phyloP scores from a whole-genome alignment of 2,113 vertebrate species.

The Rafetus swinhoei region DNA sequence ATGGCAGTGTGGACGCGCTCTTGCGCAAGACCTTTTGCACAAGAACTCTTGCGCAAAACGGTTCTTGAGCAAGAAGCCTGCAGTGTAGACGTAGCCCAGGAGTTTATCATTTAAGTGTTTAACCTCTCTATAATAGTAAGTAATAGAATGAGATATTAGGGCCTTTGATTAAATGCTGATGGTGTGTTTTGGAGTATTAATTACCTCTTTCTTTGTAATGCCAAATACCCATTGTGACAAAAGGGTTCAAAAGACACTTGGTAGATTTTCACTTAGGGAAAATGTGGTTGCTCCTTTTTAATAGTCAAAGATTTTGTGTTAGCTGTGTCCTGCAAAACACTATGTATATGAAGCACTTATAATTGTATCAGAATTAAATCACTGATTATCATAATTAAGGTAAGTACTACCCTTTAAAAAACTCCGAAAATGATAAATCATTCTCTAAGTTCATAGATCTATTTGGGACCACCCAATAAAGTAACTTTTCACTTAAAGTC shows the following conservation, averaged over 20 bases:
- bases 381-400: background rate
- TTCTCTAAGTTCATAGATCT: background rate
- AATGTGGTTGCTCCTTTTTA: background rate
- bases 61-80: too few species aligned
- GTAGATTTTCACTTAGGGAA: background rate
- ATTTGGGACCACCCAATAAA: background rate
- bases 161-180: background rate
- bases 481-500: too few species aligned
- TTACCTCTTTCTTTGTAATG: background rate
- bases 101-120: background rate
- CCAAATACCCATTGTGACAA: background rate
- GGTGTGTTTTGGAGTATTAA: background rate
- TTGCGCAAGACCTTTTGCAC: too few species aligned
- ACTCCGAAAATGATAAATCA: background rate
- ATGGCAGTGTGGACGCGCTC: too few species aligned
- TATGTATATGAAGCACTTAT: background rate
- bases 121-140: background rate
- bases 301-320: background rate
- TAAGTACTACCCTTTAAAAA: background rate
- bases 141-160: background rate
- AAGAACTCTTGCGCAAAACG: too few species aligned
- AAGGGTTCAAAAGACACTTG: background rate
- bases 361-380: background rate
- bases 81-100: too few species aligned
- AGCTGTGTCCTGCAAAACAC: too few species aligned